Evolutionary conservation across 64 coral and sea anemone species (phyloP), one percentile per base, ranked within the genome.

Genomic region (Dendronephthya gigantea): DNA sequence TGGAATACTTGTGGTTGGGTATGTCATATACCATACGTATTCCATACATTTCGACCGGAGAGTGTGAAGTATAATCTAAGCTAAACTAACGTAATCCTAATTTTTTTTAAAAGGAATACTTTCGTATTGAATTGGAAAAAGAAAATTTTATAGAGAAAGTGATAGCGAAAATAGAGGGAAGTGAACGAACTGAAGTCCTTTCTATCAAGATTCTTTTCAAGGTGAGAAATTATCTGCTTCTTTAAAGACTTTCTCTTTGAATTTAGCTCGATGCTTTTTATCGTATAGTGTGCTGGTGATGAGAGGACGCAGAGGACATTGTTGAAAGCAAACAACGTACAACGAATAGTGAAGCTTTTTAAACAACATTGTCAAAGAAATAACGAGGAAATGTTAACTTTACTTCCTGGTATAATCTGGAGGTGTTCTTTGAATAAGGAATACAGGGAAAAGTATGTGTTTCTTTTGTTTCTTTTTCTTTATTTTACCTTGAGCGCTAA

Each of bases 401-500:
- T 91, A 45, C 84, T 65, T 9, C 86, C 89, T 37, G 94, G 94
- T 30, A 91, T 91, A 30, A 11, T 97, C 1, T 93, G 94, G 94
- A 97, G 93, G 27, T 97, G 94, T 65, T 86, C 91, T 11, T 81
- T 88, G 22, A 88, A 93, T 47, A 56, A 82, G 70, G 66, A 89
- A 48, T 90, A 93, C 48, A 32, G 92, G 8, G 68, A 82, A 49
- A 96, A 90, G 94, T 96, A 93, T n/a, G n/a, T n/a, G n/a, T n/a
- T n/a, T n/a, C n/a, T n/a, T n/a, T n/a, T n/a, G n/a, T n/a, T n/a
- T n/a, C n/a, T n/a, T n/a, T n/a, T n/a, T n/a, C n/a, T n/a, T n/a
- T n/a, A n/a, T n/a, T n/a, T n/a, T n/a, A n/a, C n/a, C n/a, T n/a
- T n/a, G n/a, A n/a, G n/a, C n/a, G n/a, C n/a, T n/a, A n/a, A n/a